Conservation (phyloP, 2,113 vertebrate species). For the Notiomystis cincta region DNA sequence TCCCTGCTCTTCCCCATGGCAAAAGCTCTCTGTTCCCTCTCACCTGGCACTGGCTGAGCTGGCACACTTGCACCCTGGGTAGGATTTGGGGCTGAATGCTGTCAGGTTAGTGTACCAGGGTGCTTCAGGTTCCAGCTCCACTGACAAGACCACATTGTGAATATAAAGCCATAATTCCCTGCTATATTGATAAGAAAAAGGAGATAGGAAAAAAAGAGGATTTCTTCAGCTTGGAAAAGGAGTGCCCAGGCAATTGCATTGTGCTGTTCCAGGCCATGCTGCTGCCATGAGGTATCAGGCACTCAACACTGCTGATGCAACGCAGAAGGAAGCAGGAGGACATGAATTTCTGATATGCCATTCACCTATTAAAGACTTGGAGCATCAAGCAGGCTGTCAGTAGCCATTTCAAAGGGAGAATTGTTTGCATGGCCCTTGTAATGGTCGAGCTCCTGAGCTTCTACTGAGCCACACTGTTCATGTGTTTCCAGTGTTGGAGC, state of each 20-base stretch:
- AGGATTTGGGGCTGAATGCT: background rate
- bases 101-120: background rate
- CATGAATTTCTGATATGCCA: background rate
- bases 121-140: background rate
- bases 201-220: background rate
- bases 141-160: background rate
- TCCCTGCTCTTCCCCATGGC: background rate
- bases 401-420: background rate
- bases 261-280: background rate
- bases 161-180: background rate
- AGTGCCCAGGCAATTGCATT: background rate
- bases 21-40: background rate
- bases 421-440: background rate
- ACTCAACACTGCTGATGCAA: background rate
- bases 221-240: background rate
- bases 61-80: background rate
- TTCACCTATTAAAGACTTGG: background rate
- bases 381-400: background rate
- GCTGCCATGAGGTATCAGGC: background rate
- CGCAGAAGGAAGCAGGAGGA: background rate
- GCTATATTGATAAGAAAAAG: background rate
- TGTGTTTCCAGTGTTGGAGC: background rate
- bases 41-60: background rate
- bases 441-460: background rate
- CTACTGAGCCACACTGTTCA: background rate